A percentile compares a stretch with the other conserved stretches of the same genome.
Evolutionary conservation across 2,888 invertebrate species (phyloP).

Genomic region (Lycaena phlaeas): DNA sequence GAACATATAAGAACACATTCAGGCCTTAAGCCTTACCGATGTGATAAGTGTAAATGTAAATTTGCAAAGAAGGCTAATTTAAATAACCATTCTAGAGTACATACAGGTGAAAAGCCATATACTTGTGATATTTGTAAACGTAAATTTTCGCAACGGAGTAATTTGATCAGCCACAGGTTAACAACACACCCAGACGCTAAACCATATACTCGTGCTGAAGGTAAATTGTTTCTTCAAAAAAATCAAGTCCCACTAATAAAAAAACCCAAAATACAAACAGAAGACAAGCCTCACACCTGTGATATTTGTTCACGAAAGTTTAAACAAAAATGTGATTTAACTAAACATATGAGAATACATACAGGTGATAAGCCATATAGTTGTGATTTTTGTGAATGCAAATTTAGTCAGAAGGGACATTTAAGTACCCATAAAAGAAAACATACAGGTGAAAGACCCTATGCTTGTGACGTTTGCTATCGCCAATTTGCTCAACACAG

Average conservation of each 20-base stretch:
- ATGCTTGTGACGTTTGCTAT: not conserved
- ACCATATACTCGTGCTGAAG: not conserved
- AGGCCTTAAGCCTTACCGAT: not conserved
- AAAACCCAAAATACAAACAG: not conserved
- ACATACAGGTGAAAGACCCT: not conserved
- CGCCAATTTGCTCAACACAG: conserved; percentile 5
- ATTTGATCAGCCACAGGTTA: conserved; percentile 1
- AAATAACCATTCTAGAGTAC: conserved; percentile 1
- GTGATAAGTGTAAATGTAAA: conserved; percentile 1
- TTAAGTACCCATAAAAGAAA: not conserved
- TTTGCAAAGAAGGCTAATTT: conserved; percentile 1
- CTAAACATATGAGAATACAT: conserved; percentile 2
- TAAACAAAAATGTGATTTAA: conserved; percentile 1
- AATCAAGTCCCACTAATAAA: not conserved
- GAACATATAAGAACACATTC: conserved; percentile 4
- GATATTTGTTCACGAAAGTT: conserved; percentile 1
- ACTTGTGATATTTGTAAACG: not conserved
- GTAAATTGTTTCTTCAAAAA: not conserved
- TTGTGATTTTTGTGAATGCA: not conserved
- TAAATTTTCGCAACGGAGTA: not conserved
- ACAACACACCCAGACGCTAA: conserved; percentile 2
- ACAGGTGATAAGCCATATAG: conserved; percentile 4
- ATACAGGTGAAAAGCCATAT: not conserved
- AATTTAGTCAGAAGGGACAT: conserved; percentile 2
- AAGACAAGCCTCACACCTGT: not conserved